Conservation (phyloP, 2,888 invertebrate species). For the Trachelus iudaicus region DNA sequence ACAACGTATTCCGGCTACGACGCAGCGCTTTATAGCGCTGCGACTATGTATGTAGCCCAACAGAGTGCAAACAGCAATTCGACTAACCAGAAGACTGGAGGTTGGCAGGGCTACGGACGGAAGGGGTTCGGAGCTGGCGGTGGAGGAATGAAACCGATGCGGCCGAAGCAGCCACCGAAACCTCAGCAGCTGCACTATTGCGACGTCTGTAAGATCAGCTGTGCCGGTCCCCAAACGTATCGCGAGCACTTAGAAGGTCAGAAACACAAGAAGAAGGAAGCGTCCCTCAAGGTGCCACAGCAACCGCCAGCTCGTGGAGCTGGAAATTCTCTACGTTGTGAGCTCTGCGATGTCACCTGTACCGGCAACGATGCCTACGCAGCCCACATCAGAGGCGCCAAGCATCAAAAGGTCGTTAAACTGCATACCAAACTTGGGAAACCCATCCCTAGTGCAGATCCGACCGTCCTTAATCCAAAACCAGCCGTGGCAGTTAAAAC, state of each 20-base stretch:
- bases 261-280: conserved; percentile 99
- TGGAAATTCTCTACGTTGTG: conserved; percentile 86
- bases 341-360: conserved; percentile 98
- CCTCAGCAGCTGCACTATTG: conserved; percentile 97
- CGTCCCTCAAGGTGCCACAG: conserved; percentile 78
- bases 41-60: conserved; percentile 93
- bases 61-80: conserved; percentile 67
- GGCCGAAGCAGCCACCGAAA: conserved; percentile 85
- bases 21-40: conserved; percentile 95
- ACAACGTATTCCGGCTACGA: conserved; percentile 89
- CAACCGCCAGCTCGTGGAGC: conserved; percentile 68
- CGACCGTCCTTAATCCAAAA: conserved; percentile 79
- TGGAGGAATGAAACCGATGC: conserved; percentile 70
- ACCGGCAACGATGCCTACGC: conserved; percentile 99
- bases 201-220: conserved; percentile 98
- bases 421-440: conserved; percentile 97
- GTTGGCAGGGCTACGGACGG: conserved; percentile 75
- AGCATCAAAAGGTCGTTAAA: conserved; percentile 97
- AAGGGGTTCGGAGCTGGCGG: conserved; percentile 68
- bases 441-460: conserved; percentile 95
- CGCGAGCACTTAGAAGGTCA: conserved; percentile 98
- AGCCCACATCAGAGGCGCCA: conserved; percentile 96
- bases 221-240: conserved; percentile 94
- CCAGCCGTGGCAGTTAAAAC: conserved; percentile 59
- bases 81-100: conserved; percentile 67